Evolutionary conservation across 2,113 vertebrate genomes (phyloP).

Genomic region (Bagarius yarrelli): DNA sequence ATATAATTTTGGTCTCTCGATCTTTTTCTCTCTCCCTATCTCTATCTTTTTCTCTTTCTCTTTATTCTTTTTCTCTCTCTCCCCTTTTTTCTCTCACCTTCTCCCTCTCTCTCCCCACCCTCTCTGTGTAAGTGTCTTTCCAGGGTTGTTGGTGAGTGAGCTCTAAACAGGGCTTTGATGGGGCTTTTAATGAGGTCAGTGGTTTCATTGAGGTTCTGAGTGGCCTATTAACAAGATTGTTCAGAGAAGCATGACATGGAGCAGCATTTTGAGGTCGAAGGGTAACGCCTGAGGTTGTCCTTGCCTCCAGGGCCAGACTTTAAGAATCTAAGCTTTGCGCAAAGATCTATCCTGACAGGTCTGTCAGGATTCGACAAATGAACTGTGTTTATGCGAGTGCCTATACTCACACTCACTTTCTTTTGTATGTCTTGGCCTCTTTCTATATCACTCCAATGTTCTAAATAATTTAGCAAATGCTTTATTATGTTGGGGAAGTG

Average conservation of each 20-base stretch:
- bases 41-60: not conserved
- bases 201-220: constrained; percentile 43
- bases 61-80: not conserved
- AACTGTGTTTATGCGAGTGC: constrained; percentile 25
- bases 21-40: not conserved
- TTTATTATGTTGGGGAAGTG: not conserved
- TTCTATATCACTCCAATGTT: not conserved
- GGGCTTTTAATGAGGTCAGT: constrained; percentile 54
- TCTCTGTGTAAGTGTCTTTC: not conserved
- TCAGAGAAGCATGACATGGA: constrained; percentile 40
- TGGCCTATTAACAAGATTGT: constrained; percentile 47
- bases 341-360: constrained; percentile 25
- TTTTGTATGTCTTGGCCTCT: not conserved
- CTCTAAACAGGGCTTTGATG: constrained; percentile 48
- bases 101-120: not conserved
- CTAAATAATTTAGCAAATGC: not conserved
- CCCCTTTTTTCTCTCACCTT: not conserved
- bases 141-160: constrained; percentile 26
- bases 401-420: not conserved
- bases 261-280: constrained; percentile 43
- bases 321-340: constrained; percentile 2
- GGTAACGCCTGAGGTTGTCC: constrained; percentile 24
- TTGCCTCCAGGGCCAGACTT: constrained; percentile 15
- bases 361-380: constrained; percentile 20
- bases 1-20: no score